Conservation (phyloP, 2,113 vertebrate genomes). For the Pterocles gutturalis region DNA sequence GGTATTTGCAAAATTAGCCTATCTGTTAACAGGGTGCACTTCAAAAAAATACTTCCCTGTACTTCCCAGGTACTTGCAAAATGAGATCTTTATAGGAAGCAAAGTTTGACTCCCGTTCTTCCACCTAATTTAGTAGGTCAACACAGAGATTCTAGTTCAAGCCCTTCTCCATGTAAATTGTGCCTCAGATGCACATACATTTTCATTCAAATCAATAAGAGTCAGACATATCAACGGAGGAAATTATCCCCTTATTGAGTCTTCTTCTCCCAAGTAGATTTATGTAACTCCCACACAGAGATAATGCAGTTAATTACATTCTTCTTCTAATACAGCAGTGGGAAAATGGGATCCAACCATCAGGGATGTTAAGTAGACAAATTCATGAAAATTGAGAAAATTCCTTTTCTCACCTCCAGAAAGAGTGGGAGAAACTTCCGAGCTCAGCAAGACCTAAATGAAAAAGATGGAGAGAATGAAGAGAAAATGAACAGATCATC, state of each 20-base stretch:
- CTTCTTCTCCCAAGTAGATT: constrained; percentile 43
- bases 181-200: constrained; percentile 35
- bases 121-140: not conserved
- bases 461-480: not conserved
- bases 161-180: not conserved
- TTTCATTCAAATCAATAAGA: constrained; percentile 59
- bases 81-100: not conserved
- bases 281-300: constrained; percentile 44
- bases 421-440: not conserved
- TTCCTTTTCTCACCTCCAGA: not conserved
- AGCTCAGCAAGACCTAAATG: not conserved
- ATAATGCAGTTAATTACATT: constrained; percentile 45
- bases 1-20: not conserved
- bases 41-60: not conserved
- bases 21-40: not conserved
- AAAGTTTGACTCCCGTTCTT: not conserved
- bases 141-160: constrained; percentile 11
- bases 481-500: not conserved
- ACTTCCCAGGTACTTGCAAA: not conserved
- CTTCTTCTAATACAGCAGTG: not conserved
- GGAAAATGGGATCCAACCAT: not conserved
- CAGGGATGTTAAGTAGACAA: not conserved
- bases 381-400: not conserved
- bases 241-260: constrained; percentile 62
- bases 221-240: constrained; percentile 48